These are phyloP conservation scores for Boulengerochromis microlepis DNA, from an alignment of 2,113 vertebrate genomes.

Conservation along the genomic window DNA sequence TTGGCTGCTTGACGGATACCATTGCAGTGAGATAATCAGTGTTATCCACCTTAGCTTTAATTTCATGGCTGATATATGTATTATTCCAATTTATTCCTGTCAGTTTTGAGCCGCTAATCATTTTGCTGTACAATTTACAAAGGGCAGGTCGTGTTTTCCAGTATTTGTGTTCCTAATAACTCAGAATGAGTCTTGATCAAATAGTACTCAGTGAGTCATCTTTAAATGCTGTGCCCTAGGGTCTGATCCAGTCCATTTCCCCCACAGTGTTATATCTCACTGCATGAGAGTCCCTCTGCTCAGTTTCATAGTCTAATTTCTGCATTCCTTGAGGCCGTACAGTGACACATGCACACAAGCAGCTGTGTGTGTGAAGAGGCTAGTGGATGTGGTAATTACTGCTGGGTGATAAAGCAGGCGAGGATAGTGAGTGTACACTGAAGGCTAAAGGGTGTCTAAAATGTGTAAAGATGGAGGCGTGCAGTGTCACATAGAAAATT, in stretches of 20 bases:
- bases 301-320: background rate
- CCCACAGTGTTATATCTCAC: background rate
- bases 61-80: background rate
- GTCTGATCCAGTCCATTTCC: background rate
- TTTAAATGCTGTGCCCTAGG: background rate
- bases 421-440: background rate
- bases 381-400: background rate
- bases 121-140: background rate
- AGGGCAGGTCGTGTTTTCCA: background rate
- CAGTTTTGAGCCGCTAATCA: background rate
- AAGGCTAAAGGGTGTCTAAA: background rate
- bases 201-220: background rate
- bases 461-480: background rate
- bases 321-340: background rate
- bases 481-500: background rate
- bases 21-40: background rate
- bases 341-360: background rate
- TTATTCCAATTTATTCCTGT: background rate
- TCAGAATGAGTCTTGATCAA: background rate
- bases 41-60: background rate
- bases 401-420: background rate
- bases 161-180: background rate
- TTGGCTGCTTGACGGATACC: background rate
- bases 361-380: background rate
- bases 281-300: background rate